Percentiles rank a stretch among this genome's conserved stretches.
phyloP scores from a whole-genome alignment of 1,140 invertebrate species.

The Zaprionus taronus region DNA sequence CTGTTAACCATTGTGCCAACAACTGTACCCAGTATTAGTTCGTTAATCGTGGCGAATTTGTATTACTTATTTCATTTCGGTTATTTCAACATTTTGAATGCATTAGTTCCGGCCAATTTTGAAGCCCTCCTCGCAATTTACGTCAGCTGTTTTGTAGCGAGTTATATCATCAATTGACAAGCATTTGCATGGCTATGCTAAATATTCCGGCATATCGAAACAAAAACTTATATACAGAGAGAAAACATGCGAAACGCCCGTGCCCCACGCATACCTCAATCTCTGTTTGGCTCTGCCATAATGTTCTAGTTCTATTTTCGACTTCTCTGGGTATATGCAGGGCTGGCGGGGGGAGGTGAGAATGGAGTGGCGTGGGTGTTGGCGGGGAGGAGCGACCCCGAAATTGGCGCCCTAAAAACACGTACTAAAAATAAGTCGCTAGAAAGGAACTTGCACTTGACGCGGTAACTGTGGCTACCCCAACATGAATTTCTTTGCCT shows the following conservation, averaged over 20 bases:
- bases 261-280: constrained; percentile 50
- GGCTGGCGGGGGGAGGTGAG: no score
- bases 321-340: not conserved
- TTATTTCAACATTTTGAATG: not conserved
- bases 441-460: constrained; percentile 72
- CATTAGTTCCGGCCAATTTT: constrained; percentile 11
- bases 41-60: not conserved
- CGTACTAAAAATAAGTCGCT: constrained; percentile 44
- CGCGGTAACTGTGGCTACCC: constrained; percentile 64
- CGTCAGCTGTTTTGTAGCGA: constrained; percentile 58
- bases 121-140: constrained; percentile 36
- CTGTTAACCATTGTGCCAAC: constrained; percentile 14
- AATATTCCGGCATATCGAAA: constrained; percentile 7
- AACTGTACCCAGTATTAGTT: not conserved
- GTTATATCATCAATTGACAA: constrained; percentile 74
- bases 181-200: constrained; percentile 38
- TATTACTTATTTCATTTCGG: not conserved
- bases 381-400: not conserved
- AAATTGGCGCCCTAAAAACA: constrained; percentile 51
- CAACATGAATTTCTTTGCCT: constrained; percentile 62
- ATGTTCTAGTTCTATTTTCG: constrained; percentile 41
- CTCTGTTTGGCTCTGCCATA: not conserved
- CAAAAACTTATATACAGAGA: not conserved
- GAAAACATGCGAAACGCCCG: constrained; percentile 24
- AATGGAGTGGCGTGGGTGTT: not conserved